Conservation (phyloP, 2,113 vertebrate species). For the Perognathus longimembris region DNA sequence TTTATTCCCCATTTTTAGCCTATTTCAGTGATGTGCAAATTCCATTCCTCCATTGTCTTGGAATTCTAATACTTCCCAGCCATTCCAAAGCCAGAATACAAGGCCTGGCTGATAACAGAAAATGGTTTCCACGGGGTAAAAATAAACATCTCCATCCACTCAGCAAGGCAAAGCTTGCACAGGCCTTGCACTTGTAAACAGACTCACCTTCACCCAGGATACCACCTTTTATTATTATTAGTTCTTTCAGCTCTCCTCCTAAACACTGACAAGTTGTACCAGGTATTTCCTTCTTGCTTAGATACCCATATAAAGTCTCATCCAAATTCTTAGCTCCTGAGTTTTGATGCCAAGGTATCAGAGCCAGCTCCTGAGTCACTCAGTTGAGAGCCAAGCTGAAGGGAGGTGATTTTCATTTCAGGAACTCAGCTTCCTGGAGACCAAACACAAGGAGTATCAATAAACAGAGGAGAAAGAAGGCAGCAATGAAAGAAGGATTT, state of each 20-base stretch:
- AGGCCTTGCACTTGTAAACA: not conserved
- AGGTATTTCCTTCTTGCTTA: slow-evolving; percentile 79
- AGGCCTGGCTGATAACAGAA: not conserved
- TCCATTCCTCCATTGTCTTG: slow-evolving; percentile 14
- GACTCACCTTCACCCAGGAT: slow-evolving; percentile 67
- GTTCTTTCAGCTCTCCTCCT: slow-evolving; percentile 55
- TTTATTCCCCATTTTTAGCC: not conserved
- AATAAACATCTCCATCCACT: accelerated
- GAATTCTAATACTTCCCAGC: slow-evolving; percentile 11
- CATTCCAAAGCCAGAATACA: slow-evolving; percentile 3
- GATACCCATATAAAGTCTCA: slow-evolving; percentile 77
- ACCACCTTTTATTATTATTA: slow-evolving; percentile 52
- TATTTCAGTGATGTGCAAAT: not conserved
- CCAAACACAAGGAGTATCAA: slow-evolving; percentile 81
- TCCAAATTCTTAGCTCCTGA: slow-evolving; percentile 81
- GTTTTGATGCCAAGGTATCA: slow-evolving; percentile 76
- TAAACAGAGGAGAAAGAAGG: slow-evolving; percentile 81
- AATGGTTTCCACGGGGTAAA: not conserved
- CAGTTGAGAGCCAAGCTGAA: slow-evolving; percentile 74
- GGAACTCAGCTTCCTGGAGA: slow-evolving; percentile 85
- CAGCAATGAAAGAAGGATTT: slow-evolving; percentile 62
- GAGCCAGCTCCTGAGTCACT: slow-evolving; percentile 85
- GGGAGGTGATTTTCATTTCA: slow-evolving; percentile 85
- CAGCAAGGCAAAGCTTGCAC: not conserved
- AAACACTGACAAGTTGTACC: slow-evolving; percentile 68